Evolutionary conservation across 2,113 vertebrate species (phyloP).

Genomic region (Arvicanthis niloticus): DNA sequence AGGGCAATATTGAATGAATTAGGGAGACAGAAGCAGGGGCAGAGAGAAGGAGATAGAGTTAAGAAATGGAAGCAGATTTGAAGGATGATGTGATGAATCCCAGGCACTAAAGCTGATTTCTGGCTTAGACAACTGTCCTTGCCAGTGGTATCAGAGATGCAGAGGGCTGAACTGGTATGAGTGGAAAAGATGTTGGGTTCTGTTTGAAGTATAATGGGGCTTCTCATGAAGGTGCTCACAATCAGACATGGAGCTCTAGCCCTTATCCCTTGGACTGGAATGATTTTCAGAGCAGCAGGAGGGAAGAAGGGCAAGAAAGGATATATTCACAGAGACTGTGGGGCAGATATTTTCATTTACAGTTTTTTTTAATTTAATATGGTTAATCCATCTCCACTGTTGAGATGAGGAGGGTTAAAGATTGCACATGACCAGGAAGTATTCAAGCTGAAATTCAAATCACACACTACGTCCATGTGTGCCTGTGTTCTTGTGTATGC

Average conservation of each 20-base stretch:
- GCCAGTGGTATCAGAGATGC: neutral
- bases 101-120: neutral
- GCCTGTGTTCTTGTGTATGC: too few relatives aligned
- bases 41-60: too few relatives aligned
- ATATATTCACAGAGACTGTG: fast-evolving
- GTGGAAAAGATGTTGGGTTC: neutral
- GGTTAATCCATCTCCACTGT: neutral
- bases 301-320: neutral
- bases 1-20: neutral
- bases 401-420: neutral
- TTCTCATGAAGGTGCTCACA: neutral
- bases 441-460: neutral
- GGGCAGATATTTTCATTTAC: fast-evolving
- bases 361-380: neutral
- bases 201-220: neutral
- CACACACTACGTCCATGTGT: neutral
- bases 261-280: neutral
- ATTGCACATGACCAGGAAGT: fast-evolving
- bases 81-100: neutral
- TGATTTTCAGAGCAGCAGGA: neutral
- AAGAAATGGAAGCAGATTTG: neutral
- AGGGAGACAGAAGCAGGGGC: neutral
- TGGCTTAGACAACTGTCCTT: neutral
- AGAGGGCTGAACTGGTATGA: conserved; percentile 1
- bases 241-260: neutral